Base-by-base conservation (phyloP, 2,113 vertebrate genomes). In the Orycteropus afer region DNA sequence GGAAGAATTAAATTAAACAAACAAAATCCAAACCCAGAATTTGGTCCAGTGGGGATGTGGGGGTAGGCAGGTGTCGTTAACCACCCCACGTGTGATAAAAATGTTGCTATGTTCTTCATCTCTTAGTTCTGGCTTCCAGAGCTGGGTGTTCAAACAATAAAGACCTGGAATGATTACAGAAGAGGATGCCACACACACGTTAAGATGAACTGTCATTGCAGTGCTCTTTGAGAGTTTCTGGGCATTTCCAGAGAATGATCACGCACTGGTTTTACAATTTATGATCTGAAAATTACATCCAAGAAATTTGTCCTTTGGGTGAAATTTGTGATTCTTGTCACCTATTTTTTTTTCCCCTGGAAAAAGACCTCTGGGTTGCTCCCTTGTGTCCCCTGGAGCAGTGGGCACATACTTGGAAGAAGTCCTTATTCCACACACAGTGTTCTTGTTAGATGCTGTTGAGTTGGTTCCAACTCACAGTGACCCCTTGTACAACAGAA, bases 1-100 rank as follows among this genome's bases (percentile, higher is more conserved):
- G 53, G 40, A 34, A 4, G 53, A 61, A 29, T 37, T 23, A 34
- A 77, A 17, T 27, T 22, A 51, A 61, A 42, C 51, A 9, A 17
- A 61, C 45, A 7, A 17, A 59, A 20, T 3, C 4, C 18, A 5
- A 1, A n/a, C 53, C 40, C 34, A 45, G 67, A 51, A 13, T 25
- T 17, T 27, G 20, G n/a, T 1, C 49, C 63, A 10, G 17, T 7
- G 0, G 29, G 7, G 57, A 22, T 3, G 4, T 0, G 1, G 11
- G 25, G 1, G 20, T 1, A 0, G 17, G 40, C 27, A 55, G 29
- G 37, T 10, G 0, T 15, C 3, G 0, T 25, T 14, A 8, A 27
- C 25, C 1, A 4, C 27, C 22, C 29, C 63, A 10, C 4, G 0
- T 3, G 32, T 3, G 10, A 34, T 15, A 14, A 32, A 55, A 57